Evolutionary conservation across 2,888 invertebrate genomes (phyloP), one percentile per base, ranked within the genome.

Genomic region (Eristalinus sepulchralis): DNA sequence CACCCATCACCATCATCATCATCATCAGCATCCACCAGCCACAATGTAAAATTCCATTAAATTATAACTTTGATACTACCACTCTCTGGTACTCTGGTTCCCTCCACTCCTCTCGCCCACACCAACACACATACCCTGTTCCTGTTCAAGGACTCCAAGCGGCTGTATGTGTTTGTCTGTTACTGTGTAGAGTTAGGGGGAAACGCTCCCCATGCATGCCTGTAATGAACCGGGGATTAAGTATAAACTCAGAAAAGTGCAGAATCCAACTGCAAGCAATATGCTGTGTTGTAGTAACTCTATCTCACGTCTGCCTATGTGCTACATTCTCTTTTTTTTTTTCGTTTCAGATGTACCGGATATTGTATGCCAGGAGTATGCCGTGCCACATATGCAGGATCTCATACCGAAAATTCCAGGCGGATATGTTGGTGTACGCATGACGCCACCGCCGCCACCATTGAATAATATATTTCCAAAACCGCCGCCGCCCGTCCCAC

Each of bases 401-500:
- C 93, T 93, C 87, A 92, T 93, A 83, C 89, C 89, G 53, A 89
- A 89, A 85, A 88, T 90, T 85, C 89, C 88, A 72, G 86, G 86
- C 39, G 83, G 88, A n/a, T 90, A 90, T 88, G 89, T 90, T 70
- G 89, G 90, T 83, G 89, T 90, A 88, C 90, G 91, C 72, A 89
- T 90, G 89, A 91, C 89, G 89, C 89, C 89, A 88, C 89, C 88
- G 60, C 93, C 93, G 87, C 93, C 93, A 60, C 92, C 93, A 76
- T 90, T 94, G 75, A 93, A 94, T 89, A 93, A 93, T 90, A 93
- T 94, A 90, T 93, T 94, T 88, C 93, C 93, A 59, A 93, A 94
- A 91, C 94, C 94, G 87, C 94, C 94, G 89, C 94, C 94, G 73
- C 94, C 94, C 86, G 94, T 95, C 84, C 95, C 95, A 75, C 95